phyloP scores from a whole-genome alignment of 2,888 invertebrate species.

The Drosophila rellima region DNA sequence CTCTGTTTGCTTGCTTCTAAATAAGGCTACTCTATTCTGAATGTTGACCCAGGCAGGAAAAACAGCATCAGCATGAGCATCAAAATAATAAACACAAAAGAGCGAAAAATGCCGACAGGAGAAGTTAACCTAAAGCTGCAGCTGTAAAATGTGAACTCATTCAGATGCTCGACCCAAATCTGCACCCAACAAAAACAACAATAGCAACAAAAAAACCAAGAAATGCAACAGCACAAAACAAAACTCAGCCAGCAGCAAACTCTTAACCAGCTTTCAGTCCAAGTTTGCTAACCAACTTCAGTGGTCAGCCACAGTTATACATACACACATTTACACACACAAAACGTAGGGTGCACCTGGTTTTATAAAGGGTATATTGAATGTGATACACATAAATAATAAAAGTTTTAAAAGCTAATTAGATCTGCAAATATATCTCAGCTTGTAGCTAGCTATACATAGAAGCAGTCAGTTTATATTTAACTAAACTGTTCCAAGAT shows the following conservation, averaged over 20 bases:
- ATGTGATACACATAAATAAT: neutral
- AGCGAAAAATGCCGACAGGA: constrained; percentile 34
- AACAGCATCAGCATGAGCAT: constrained; percentile 18
- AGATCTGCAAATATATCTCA: neutral
- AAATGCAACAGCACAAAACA: constrained; percentile 59
- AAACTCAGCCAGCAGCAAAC: constrained; percentile 30
- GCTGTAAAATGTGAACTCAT: constrained; percentile 58
- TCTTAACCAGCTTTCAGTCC: constrained; percentile 38
- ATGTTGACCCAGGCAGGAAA: constrained; percentile 50
- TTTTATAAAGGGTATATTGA: constrained; percentile 16
- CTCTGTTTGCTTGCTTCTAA: constrained; percentile 14
- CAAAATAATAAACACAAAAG: constrained; percentile 42
- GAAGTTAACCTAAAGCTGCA: constrained; percentile 33
- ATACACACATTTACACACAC: constrained; percentile 2
- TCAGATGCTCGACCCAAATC: constrained; percentile 77
- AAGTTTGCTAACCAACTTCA: constrained; percentile 56
- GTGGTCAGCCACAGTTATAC: constrained; percentile 47
- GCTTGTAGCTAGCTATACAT: too few species aligned
- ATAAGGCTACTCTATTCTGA: constrained; percentile 39
- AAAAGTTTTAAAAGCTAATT: neutral
- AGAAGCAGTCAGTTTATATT: too few species aligned
- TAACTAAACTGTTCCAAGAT: too few species aligned
- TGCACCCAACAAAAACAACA: constrained; percentile 38
- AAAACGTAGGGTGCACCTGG: constrained; percentile 11
- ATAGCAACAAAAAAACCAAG: constrained; percentile 33